These are phyloP conservation scores for Atta colombica DNA, from an alignment of 1,140 invertebrate genomes.

Conservation along the genomic window DNA sequence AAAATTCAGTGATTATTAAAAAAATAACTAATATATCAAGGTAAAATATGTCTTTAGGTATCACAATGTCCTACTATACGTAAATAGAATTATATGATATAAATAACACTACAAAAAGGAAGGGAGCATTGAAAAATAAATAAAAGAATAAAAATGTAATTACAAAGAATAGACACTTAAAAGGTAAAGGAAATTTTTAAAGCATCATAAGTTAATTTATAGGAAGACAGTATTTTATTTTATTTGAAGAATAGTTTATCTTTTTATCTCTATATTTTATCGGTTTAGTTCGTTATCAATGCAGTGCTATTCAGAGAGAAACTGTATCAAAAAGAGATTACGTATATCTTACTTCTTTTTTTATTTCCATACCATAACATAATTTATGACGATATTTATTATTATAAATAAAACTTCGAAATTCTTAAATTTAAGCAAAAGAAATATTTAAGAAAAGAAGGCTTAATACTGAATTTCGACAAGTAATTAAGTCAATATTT, in stretches of 20 bases:
- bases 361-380: background rate
- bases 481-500: background rate
- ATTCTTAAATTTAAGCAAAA: background rate
- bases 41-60: no score
- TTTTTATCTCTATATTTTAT: background rate
- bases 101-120: background rate
- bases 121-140: background rate
- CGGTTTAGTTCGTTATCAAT: conserved; percentile 4
- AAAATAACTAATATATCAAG: no score
- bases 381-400: background rate
- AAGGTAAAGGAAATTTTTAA: background rate
- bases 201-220: background rate
- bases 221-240: background rate
- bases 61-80: no score
- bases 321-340: conserved; percentile 14
- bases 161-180: background rate
- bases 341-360: conserved; percentile 5
- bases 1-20: no score
- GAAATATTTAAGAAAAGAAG: background rate
- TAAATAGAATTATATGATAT: background rate
- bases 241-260: background rate
- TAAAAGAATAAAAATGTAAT: background rate
- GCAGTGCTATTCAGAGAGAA: background rate
- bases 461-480: background rate
- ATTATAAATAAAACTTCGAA: conserved; percentile 4